phyloP scores from a whole-genome alignment of 1,140 invertebrate species.

The Drosophila saltans region DNA sequence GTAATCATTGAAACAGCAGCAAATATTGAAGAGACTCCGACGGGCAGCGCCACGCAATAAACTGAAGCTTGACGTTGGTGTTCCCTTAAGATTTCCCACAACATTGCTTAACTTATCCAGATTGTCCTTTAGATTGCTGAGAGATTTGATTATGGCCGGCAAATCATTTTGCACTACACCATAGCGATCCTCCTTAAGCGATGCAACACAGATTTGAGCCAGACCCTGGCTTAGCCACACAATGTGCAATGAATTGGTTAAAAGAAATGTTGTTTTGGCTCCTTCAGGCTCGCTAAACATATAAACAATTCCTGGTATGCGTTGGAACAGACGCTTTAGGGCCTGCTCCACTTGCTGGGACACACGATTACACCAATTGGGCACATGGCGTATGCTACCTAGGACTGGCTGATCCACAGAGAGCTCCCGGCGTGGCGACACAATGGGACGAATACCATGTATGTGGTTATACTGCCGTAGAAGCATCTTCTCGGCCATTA shows the following conservation, averaged over 20 bases:
- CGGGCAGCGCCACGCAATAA: slow-evolving; percentile 87
- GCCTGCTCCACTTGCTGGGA: slow-evolving; percentile 75
- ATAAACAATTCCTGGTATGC: slow-evolving; percentile 87
- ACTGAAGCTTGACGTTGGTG: slow-evolving; percentile 85
- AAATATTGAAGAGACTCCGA: slow-evolving; percentile 90
- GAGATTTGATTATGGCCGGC: slow-evolving; percentile 86
- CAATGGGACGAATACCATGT: slow-evolving; percentile 83
- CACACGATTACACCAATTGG: slow-evolving; percentile 80
- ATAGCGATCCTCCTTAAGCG: slow-evolving; percentile 90
- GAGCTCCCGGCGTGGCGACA: not conserved
- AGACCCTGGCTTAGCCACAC: slow-evolving; percentile 89
- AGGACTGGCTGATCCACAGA: not conserved
- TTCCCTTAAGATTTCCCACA: slow-evolving; percentile 84
- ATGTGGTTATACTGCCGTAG: slow-evolving; percentile 82
- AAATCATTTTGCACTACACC: slow-evolving; percentile 92
- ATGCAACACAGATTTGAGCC: slow-evolving; percentile 87
- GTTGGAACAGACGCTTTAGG: slow-evolving; percentile 80
- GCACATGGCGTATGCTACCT: slow-evolving; percentile 46
- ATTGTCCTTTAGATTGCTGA: slow-evolving; percentile 87
- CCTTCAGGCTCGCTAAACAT: slow-evolving; percentile 89
- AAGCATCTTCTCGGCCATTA: slow-evolving; percentile 65
- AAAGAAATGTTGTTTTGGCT: slow-evolving; percentile 86
- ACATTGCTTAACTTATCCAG: slow-evolving; percentile 89
- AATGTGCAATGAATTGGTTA: slow-evolving; percentile 87
- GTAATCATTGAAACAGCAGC: slow-evolving; percentile 87